phyloP scores from a whole-genome alignment of 1,140 invertebrate genomes.

The Mylabris phalerata region DNA sequence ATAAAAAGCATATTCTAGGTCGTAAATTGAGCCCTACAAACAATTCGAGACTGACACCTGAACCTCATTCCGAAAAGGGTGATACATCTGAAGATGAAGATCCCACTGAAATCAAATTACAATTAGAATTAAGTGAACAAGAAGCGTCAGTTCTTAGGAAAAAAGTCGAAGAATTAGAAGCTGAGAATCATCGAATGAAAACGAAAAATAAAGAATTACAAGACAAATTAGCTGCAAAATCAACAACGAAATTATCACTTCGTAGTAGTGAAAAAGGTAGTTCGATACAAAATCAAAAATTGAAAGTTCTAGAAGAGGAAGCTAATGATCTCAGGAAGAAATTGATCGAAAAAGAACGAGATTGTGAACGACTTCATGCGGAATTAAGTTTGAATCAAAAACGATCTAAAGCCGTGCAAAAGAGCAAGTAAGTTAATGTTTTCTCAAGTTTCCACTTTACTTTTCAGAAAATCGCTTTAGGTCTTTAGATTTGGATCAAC shows the following conservation, averaged over 20 bases:
- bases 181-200: slow-evolving; percentile 66
- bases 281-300: slow-evolving; percentile 57
- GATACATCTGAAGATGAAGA: slow-evolving; percentile 72
- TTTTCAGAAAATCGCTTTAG: slow-evolving; percentile 36
- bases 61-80: slow-evolving; percentile 60
- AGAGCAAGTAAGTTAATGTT: slow-evolving; percentile 50
- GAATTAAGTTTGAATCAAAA: slow-evolving; percentile 59
- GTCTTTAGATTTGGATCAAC: slow-evolving; percentile 54
- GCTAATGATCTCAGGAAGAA: slow-evolving; percentile 64
- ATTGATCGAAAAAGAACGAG: slow-evolving; percentile 75
- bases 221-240: slow-evolving; percentile 53
- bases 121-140: slow-evolving; percentile 83
- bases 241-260: slow-evolving; percentile 38
- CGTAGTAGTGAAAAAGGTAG: slow-evolving; percentile 36
- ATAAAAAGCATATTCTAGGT: slow-evolving; percentile 39
- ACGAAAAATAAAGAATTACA: slow-evolving; percentile 71
- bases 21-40: slow-evolving; percentile 58
- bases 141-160: slow-evolving; percentile 72
- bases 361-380: slow-evolving; percentile 66
- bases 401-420: slow-evolving; percentile 53
- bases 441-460: not conserved
- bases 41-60: slow-evolving; percentile 49
- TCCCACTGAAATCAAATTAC: slow-evolving; percentile 65
- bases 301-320: slow-evolving; percentile 65
- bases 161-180: slow-evolving; percentile 79